Base-by-base conservation (phyloP, 1,140 invertebrate species). In the Catajapyx aquilonaris region DNA sequence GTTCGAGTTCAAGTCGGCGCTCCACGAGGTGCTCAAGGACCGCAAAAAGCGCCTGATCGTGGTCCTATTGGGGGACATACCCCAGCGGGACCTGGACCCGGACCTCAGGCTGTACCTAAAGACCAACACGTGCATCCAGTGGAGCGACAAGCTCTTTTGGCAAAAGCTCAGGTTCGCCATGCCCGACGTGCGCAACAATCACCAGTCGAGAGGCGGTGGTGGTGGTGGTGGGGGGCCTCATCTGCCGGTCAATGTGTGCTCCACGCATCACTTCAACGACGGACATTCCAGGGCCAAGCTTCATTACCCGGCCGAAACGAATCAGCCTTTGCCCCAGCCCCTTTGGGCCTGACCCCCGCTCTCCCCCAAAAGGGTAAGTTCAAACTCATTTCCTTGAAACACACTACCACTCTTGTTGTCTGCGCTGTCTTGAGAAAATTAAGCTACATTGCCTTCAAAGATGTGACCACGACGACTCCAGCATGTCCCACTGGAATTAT, bases 141-240 rank as follows among this genome's bases (percentile, higher is more conserved):
- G 83, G 79, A 81, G 80, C 38, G 86, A 91, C 60, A 77, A 81
- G 52, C 71, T 81, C 48, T 94, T 94, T 60, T 94, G 87, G 87
- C 75, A 88, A 50, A 91, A 91, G 59, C 63, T 95, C 34, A 71
- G 80, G 48, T 87, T 84, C 49, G 80, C 83, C 16, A 74, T 93
- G 72, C 86, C 87, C 23, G 76, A 81, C 49, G 66, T 73, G 3
- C 51, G 22, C 10, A 47, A 40, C 35, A 42, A 41, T 18, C 41
- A 49, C 30, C 21, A 40, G 21, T n/a, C 33, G 4, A n/a, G n/a
- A n/a, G n/a, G n/a, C n/a, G n/a, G n/a, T n/a, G n/a, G n/a, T n/a
- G n/a, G n/a, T n/a, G n/a, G n/a, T n/a, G n/a, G n/a, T n/a, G n/a
- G n/a, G n/a, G n/a, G n/a, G n/a, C n/a, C n/a, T n/a, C n/a, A n/a